Percentiles rank a stretch among this genome's conserved stretches.
phyloP scores from a whole-genome alignment of 1,140 invertebrate genomes.

The Diorhabda elongata region DNA sequence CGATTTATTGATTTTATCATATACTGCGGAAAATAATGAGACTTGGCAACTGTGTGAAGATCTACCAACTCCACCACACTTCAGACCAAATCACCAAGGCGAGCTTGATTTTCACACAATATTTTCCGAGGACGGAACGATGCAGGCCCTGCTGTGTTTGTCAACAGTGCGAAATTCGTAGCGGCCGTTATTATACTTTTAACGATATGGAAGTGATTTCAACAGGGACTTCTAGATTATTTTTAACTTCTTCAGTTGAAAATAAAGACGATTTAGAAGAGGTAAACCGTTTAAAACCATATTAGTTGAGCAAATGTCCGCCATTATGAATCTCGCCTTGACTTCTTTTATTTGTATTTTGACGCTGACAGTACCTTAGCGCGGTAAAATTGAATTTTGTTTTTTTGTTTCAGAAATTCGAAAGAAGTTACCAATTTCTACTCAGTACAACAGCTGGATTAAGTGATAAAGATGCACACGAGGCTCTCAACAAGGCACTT shows the following conservation, averaged over 20 bases:
- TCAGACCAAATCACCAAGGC: constrained; percentile 34
- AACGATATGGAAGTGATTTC: constrained; percentile 57
- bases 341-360: constrained; percentile 47
- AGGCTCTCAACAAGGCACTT: constrained; percentile 81
- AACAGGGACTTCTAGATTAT: constrained; percentile 56
- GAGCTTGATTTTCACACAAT: constrained; percentile 47
- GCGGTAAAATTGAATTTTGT: constrained; percentile 44
- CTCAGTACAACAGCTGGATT: constrained; percentile 73
- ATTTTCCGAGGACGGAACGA: constrained; percentile 52
- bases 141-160: constrained; percentile 53
- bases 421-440: constrained; percentile 72
- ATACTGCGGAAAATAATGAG: constrained; percentile 9
- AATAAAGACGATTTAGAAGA: constrained; percentile 79
- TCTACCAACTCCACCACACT: constrained; percentile 16
- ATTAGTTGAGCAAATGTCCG: constrained; percentile 55
- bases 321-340: constrained; percentile 52
- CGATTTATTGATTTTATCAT: constrained; percentile 11
- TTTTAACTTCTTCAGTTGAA: constrained; percentile 65
- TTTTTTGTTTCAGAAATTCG: constrained; percentile 76
- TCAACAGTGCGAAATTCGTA: constrained; percentile 49
- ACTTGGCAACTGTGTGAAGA: constrained; percentile 9
- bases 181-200: constrained; percentile 40
- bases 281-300: constrained; percentile 59
- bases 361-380: constrained; percentile 34
- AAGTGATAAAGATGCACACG: constrained; percentile 91